Base-by-base conservation (phyloP, 2,113 vertebrate genomes). In the Fulica atra region DNA sequence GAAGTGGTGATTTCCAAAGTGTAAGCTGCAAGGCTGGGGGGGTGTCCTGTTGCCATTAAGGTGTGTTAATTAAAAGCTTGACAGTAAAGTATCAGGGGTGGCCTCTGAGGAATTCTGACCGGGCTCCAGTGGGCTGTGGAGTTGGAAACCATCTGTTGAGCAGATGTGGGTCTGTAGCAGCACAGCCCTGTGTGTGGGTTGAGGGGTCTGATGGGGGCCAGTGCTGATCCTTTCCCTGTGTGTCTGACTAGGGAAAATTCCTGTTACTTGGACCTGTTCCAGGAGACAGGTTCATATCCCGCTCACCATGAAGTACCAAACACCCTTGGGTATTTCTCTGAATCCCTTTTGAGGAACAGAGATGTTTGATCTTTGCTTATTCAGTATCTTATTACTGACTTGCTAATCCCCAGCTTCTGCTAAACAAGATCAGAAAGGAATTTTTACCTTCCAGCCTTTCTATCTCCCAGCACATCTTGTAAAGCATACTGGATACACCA, bases 391-490 rank as follows among this genome's bases (percentile, higher is more conserved):
- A 16, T 86, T 59, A 29, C 38, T 19, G 24, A 3, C 8, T 89
- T 25, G 44, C 61, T 93, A 68, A 86, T 91, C 86, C 78, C 48
- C 72, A 56, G 69, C 77, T 86, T 88, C 71, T 86, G 29, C 92
- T 86, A 16, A 93, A 81, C 69, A 88, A 74, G 53, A 79, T 56
- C 51, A 10, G 51, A 86, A 40, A 70, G 56, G 80, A 92, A 74
- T 63, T 88, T 95, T 88, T 83, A 73, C 77, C 60, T 91, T 86
- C 72, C 20, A 88, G 91, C 72, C 57, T 68, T 21, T 16, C 76
- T 86, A 16, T 91, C 68, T 88, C 38, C 73, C 48, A 10, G 20
- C 11, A 16, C 21, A 64, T 74, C 88, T 83, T 81, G 54, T 83
- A 35, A 88, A 86, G 20, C 42, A 4, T 38, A 76, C 74, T 79